phyloP scores from a whole-genome alignment of 1,140 invertebrate genomes.

The Charaxes varanes region DNA sequence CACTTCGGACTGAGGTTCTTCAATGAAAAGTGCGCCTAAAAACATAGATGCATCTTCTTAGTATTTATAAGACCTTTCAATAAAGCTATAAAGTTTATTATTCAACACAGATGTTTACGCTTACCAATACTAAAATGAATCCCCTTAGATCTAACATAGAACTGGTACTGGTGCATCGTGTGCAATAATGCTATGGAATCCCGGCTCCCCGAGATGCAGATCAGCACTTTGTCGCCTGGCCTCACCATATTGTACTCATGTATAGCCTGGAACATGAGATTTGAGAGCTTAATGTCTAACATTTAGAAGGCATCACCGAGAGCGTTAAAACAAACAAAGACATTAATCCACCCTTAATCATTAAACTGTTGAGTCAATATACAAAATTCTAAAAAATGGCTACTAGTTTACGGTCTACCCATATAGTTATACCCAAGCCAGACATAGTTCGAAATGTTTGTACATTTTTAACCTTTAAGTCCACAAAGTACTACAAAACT shows the following conservation, averaged over 20 bases:
- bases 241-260: conserved; percentile 90
- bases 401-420: too few relatives aligned
- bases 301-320: too few relatives aligned
- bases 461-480: too few relatives aligned
- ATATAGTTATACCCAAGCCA: too few relatives aligned
- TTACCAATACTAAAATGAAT: conserved; percentile 82
- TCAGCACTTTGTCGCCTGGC: conserved; percentile 86
- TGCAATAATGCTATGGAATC: conserved; percentile 89
- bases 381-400: too few relatives aligned
- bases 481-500: too few relatives aligned
- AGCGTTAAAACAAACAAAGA: too few relatives aligned
- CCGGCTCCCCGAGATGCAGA: conserved; percentile 89
- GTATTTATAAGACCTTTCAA: background rate
- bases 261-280: conserved; percentile 83
- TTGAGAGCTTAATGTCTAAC: too few relatives aligned
- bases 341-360: too few relatives aligned
- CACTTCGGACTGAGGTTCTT: conserved; percentile 1
- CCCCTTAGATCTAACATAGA: conserved; percentile 83
- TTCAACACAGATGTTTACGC: too few relatives aligned
- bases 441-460: too few relatives aligned
- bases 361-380: too few relatives aligned
- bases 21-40: conserved; percentile 1
- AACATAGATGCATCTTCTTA: conserved; percentile 1
- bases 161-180: conserved; percentile 89
- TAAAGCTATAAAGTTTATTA: background rate